phyloP scores from a whole-genome alignment of 2,113 vertebrate genomes.

The Polypterus bichir region DNA sequence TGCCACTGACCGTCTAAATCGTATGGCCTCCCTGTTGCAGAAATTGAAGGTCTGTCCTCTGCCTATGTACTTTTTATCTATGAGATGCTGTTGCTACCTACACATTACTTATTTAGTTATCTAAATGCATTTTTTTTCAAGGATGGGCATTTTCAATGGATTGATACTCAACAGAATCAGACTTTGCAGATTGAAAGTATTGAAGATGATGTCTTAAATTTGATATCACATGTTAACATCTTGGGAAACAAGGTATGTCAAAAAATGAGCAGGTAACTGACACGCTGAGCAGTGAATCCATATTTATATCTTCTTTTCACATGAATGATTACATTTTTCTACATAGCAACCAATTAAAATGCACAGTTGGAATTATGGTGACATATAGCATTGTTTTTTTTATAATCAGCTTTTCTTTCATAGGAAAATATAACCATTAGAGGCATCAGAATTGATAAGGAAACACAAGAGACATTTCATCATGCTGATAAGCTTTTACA shows the following conservation, averaged over 20 bases:
- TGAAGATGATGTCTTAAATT: slow-evolving; percentile 38
- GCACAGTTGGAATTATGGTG: no score
- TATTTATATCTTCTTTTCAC: no score
- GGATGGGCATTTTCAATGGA: slow-evolving; percentile 32
- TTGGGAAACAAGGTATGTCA: slow-evolving; percentile 55
- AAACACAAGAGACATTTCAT: slow-evolving; percentile 49
- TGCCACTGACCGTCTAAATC: slow-evolving; percentile 68
- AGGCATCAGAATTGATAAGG: slow-evolving; percentile 47
- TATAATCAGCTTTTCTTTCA: slow-evolving; percentile 26
- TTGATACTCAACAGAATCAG: no score
- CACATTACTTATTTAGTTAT: no score
- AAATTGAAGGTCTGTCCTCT: slow-evolving; percentile 53
- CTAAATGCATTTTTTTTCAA: slow-evolving; percentile 3
- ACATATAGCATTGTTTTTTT: no score
- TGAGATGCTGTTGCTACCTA: no score
- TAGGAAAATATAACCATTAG: slow-evolving; percentile 57
- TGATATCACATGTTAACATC: slow-evolving; percentile 46
- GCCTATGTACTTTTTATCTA: no score
- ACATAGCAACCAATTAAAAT: no score
- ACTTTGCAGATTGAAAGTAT: slow-evolving; percentile 40
- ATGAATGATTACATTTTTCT: no score
- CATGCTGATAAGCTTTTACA: slow-evolving; percentile 57
- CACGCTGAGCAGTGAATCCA: no score
- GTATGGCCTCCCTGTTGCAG: slow-evolving; percentile 68
- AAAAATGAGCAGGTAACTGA: not conserved